Conservation (phyloP, 2,797 vertebrate genomes). For the Chelon auratus region DNA sequence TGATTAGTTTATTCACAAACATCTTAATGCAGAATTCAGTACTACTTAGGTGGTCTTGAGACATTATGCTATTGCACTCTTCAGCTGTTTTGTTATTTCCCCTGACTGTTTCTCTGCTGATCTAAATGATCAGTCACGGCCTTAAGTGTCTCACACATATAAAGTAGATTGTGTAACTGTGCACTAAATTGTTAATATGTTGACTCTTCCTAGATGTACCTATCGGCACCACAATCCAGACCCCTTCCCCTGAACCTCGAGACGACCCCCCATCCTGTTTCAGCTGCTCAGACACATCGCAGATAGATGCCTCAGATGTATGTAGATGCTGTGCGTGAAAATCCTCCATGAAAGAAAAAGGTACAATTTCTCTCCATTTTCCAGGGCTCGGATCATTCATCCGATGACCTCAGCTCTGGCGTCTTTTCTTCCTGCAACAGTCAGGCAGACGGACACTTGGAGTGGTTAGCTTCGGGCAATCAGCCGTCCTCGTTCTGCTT, state of each 20-base stretch:
- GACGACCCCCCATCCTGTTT: conserved; percentile 91
- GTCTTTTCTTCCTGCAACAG: conserved; percentile 93
- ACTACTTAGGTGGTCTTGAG: neutral
- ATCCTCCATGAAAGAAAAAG: neutral
- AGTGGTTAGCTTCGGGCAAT: conserved; percentile 84
- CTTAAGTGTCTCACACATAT: too few species aligned
- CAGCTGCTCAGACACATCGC: conserved; percentile 87
- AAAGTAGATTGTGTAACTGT: too few species aligned
- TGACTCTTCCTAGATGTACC: conserved; percentile 81
- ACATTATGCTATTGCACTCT: too few species aligned
- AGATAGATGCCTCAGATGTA: conserved; percentile 84
- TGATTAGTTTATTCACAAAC: neutral
- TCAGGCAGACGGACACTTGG: conserved; percentile 84
- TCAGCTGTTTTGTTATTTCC: too few species aligned
- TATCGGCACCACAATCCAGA: conserved; percentile 83
- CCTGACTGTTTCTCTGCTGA: too few species aligned
- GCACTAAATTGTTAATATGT: neutral
- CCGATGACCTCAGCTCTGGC: conserved; percentile 94
- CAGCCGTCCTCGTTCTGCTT: conserved; percentile 86
- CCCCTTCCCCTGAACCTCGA: conserved; percentile 89
- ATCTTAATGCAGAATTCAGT: neutral
- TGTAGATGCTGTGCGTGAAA: neutral
- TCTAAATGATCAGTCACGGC: too few species aligned
- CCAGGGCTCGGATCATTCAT: conserved; percentile 89
- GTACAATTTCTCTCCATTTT: neutral